Conservation (phyloP, 2,888 invertebrate species). For the Eupithecia exiguata region DNA sequence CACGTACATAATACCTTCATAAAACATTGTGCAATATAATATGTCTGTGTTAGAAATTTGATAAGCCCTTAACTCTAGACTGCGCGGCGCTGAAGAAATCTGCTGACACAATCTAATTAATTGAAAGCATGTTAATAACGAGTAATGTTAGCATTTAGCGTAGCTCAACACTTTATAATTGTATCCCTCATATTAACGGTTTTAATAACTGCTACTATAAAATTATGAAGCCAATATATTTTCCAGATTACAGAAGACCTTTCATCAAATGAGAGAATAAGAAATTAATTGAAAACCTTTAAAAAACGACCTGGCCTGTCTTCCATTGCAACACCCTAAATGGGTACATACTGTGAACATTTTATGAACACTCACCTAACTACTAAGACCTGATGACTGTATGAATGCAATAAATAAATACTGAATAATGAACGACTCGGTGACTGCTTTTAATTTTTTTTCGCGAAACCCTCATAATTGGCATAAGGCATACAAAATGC, state of each 20-base stretch:
- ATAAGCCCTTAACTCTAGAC: slow-evolving; percentile 26
- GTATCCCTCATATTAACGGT: not conserved
- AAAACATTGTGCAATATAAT: slow-evolving; percentile 3
- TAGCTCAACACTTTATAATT: not conserved
- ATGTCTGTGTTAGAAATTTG: slow-evolving; percentile 27
- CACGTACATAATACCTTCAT: not conserved
- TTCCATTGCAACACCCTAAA: too few species aligned
- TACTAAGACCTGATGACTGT: too few species aligned
- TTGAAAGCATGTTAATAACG: not conserved
- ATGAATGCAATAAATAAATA: too few species aligned
- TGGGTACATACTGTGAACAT: too few species aligned
- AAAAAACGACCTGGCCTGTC: too few species aligned
- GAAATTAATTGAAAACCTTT: too few species aligned
- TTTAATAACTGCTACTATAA: not conserved
- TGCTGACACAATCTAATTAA: slow-evolving; percentile 16
- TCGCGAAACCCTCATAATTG: too few species aligned
- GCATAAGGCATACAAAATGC: too few species aligned
- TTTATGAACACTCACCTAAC: too few species aligned
- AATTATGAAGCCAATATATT: not conserved
- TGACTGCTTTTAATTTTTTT: too few species aligned
- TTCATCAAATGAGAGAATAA: not conserved
- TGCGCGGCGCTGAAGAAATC: slow-evolving; percentile 27
- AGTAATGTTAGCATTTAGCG: not conserved
- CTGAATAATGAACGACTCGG: too few species aligned
- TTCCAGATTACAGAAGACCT: not conserved